Base-by-base conservation (phyloP, 2,113 vertebrate species). In the Heterocephalus glaber region DNA sequence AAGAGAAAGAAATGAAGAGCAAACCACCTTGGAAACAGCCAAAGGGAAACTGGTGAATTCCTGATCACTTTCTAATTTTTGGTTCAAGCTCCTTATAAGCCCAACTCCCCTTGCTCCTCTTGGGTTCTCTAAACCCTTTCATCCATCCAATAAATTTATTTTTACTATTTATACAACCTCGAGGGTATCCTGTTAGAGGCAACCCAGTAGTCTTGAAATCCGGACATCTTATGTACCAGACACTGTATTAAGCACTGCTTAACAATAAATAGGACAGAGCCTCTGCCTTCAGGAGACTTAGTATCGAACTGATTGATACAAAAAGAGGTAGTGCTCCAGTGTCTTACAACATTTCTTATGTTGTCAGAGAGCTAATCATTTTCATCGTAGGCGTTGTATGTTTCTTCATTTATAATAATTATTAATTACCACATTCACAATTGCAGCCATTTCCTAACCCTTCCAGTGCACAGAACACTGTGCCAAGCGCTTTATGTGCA, bases 111-210 rank as follows among this genome's bases (percentile, higher is more conserved):
- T 84, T 86, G 9, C 35, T 74, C 49, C 33, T 41, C 20, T 60
- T 24, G 19, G 13, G 47, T 66, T 89, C 89, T 70, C 38, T 65
- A 60, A 85, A 65, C 7, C 3, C 56, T 44, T 63, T 76, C 74
- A 38, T 58, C 14, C 35, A 79, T 83, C 30, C 33, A 95, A 24
- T 89, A 90, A 86, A 65, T 86, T 72, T 49, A n/a, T 61, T 86
- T 91, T 86, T 79, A 41, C 30, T 90, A 20, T 54, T 76, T 89
- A 58, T 10, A 52, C 26, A 79, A 38, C 30, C 74, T 70, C 47
- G 87, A 44, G n/a, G 58, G 17, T 52, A 63, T 41, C 80, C 44
- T 90, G 38, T 54, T 94, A 81, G 60, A 33, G 68, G 30, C 60
- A 44, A 66, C 44, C 33, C 83, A 87, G 68, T 20, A 52, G 11